Percentiles rank a stretch among this genome's conserved stretches.
Conservation (phyloP, 2,797 vertebrate species). For the Gadopsis bispinosus region DNA sequence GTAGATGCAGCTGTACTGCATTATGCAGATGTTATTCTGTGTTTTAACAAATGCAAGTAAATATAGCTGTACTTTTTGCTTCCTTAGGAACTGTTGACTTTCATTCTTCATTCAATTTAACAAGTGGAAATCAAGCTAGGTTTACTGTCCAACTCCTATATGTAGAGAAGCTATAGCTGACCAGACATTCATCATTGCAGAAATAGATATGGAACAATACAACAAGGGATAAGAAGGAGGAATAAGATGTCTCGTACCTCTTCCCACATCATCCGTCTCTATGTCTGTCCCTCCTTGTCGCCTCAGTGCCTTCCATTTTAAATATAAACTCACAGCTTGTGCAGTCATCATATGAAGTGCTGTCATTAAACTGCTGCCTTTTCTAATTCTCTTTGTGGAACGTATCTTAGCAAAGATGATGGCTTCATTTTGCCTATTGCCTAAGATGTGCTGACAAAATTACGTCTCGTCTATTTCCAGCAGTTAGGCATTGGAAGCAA, state of each 20-base stretch:
- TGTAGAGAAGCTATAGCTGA: background rate
- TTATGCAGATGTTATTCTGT: background rate
- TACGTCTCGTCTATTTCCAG: constrained; percentile 14
- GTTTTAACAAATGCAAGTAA: background rate
- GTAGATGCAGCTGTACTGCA: background rate
- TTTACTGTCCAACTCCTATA: background rate
- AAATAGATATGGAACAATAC: constrained; percentile 32
- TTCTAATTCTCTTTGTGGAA: constrained; percentile 21
- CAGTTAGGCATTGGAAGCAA: background rate
- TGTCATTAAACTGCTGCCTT: constrained; percentile 19
- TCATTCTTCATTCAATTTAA: background rate
- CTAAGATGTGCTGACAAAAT: constrained; percentile 24
- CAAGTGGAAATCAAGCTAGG: background rate
- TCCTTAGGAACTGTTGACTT: background rate
- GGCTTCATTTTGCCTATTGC: constrained; percentile 36
- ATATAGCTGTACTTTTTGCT: background rate
- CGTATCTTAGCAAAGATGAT: constrained; percentile 25
- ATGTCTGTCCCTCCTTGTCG: constrained; percentile 5
- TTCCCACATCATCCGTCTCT: constrained; percentile 9
- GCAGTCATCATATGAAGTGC: constrained; percentile 13
- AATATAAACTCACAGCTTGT: constrained; percentile 21
- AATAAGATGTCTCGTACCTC: constrained; percentile 23
- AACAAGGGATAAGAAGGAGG: constrained; percentile 7
- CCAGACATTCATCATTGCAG: constrained; percentile 6
- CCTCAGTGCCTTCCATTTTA: background rate